These are phyloP conservation scores for Pseudopodoces humilis DNA, from an alignment of 2,113 vertebrate species.

Conservation along the genomic window DNA sequence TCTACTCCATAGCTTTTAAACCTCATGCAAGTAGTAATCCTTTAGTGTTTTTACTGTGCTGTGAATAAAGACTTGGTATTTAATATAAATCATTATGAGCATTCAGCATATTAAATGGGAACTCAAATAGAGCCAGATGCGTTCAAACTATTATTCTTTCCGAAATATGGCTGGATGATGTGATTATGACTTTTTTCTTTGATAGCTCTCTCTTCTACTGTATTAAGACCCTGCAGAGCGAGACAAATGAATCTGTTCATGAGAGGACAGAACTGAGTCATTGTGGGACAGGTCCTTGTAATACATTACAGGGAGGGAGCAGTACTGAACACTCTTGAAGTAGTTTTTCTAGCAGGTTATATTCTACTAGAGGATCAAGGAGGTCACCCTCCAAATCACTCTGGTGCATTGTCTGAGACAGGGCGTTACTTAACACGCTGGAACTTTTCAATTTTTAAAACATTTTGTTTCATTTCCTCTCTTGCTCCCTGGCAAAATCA, in stretches of 20 bases:
- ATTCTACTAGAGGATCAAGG: background rate
- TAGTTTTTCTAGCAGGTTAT: background rate
- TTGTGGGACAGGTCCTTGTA: background rate
- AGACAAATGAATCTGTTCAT: background rate
- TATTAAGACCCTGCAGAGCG: background rate
- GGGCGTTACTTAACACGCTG: background rate
- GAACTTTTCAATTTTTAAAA: background rate
- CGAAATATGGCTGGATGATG: background rate
- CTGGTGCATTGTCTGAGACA: background rate
- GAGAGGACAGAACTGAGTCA: background rate
- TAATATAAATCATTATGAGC: background rate
- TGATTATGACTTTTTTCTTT: background rate
- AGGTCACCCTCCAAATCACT: background rate
- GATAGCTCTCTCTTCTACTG: background rate
- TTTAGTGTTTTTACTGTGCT: background rate
- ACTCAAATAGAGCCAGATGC: background rate
- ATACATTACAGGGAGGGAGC: background rate
- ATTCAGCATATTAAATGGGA: background rate
- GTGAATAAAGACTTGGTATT: background rate
- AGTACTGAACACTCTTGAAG: background rate
- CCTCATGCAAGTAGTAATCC: background rate
- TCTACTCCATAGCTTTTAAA: background rate
- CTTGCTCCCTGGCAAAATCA: background rate
- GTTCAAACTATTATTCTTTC: background rate
- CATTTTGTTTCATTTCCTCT: slow-evolving; percentile 8